These are phyloP conservation scores for Chrysaora quinquecirrha DNA, from an alignment of 30 jellyfish, hydroid and myxozoan species.

Conservation along the genomic window DNA sequence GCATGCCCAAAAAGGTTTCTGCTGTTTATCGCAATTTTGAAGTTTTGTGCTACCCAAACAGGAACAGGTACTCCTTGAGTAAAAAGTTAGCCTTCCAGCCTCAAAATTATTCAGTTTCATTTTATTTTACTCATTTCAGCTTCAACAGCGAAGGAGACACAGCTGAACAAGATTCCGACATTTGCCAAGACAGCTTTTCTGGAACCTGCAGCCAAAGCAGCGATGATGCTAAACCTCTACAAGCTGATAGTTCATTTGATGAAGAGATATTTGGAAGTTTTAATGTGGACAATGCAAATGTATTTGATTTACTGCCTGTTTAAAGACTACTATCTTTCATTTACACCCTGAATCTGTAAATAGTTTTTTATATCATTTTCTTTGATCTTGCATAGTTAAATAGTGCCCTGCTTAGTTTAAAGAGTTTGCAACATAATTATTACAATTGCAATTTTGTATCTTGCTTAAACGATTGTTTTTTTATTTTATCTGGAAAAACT, in stretches of 20 bases:
- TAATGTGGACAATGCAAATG: neutral
- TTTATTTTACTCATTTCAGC: constrained; percentile 19
- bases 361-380: constrained; percentile 10
- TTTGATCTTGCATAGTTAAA: no score
- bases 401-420: no score
- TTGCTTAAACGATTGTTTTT: no score
- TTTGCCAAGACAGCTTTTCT: constrained; percentile 15
- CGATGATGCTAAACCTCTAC: constrained; percentile 11
- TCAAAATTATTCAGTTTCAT: no score
- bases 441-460: no score
- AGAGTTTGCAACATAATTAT: no score
- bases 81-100: no score
- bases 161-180: neutral
- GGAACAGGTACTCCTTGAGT: no score
- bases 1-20: no score
- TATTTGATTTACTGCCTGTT: constrained; percentile 3
- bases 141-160: constrained; percentile 49
- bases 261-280: constrained; percentile 48
- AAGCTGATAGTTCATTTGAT: constrained; percentile 32
- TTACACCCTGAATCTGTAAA: constrained; percentile 11
- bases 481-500: no score
- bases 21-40: no score
- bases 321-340: constrained; percentile 8
- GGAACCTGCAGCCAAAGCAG: constrained; percentile 49
- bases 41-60: no score